Conservation (phyloP, 2,113 vertebrate genomes). For the Microtus ochrogaster region DNA sequence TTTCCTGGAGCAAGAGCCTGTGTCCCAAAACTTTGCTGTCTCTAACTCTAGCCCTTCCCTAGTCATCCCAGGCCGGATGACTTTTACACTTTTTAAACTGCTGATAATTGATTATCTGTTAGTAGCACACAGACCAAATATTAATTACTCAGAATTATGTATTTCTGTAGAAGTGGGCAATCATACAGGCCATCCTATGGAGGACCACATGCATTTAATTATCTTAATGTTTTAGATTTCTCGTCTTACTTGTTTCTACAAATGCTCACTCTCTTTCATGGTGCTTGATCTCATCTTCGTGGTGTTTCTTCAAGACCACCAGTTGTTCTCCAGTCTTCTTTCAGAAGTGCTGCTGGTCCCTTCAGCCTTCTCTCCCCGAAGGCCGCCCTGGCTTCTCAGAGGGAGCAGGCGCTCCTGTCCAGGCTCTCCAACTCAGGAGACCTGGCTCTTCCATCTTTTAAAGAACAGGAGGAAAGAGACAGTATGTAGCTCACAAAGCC, state of each 20-base stretch:
- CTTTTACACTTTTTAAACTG: background rate
- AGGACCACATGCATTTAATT: conserved; percentile 70
- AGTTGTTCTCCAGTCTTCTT: conserved; percentile 92
- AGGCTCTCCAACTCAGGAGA: conserved; percentile 67
- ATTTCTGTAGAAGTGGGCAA: background rate
- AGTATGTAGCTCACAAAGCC: background rate
- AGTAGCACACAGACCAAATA: conserved; percentile 44
- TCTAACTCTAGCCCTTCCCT: background rate
- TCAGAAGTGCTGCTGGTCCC: conserved; percentile 67
- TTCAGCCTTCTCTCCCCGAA: background rate
- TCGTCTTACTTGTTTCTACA: conserved; percentile 93
- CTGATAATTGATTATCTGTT: conserved; percentile 69
- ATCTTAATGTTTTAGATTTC: conserved; percentile 89
- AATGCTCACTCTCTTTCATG: conserved; percentile 93
- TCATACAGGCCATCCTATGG: background rate
- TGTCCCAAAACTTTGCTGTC: background rate
- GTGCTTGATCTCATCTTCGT: conserved; percentile 92
- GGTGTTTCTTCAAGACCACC: conserved; percentile 89
- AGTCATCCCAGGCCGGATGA: background rate
- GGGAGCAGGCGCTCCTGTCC: background rate
- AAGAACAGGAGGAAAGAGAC: background rate
- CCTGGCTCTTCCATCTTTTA: background rate
- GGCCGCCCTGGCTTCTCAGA: background rate
- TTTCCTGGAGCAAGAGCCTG: background rate
- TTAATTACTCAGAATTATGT: conserved; percentile 37